Evolutionary conservation across 2,888 invertebrate species (phyloP), one percentile per base, ranked within the genome.

Genomic region (Andrena bucephala): DNA sequence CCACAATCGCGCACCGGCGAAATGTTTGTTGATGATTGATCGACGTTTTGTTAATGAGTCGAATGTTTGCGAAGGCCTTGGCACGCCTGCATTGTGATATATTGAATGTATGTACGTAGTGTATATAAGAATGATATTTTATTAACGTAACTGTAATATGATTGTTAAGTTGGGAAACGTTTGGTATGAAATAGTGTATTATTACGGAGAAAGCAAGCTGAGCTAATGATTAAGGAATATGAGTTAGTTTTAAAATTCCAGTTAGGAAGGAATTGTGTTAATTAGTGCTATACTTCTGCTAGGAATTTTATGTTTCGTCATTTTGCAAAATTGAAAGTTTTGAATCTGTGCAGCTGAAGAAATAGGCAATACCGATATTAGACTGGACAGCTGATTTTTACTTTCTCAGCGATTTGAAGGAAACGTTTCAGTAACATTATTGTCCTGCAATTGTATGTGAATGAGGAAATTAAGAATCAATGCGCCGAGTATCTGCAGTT

Each of bases 91-190:
- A n/a, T 20, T 54, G 54, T 54, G 54, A 54, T 54, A 54, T 20
- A 7, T 24, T 62, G 27, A 27, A 33, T 62, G 13, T 66, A 16
- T 27, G 52, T 65, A 48, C 31, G 27, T 60, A 60, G 10, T n/a
- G 24, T 71, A 29, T 62, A 27, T 33, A 76, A 3, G 57, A 16
- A 7, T 29, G 2, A 50, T 0, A 10, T 59, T 33, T 69, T 69
- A 63, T 69, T 76, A 48, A 57, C 29, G 13, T 50, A 68, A 48
- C 29, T 27, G 10, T 62, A 77, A 16, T 5, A 20, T 42, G 4
- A 16, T 60, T n/a, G 71, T 62, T 65, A n/a, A 65, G n/a, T 29
- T 10, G 33, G 10, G 8, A 3, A 24, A 54, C 42, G n/a, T 42
- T 27, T 57, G 24, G 33, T 69, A 6, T 16, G 31, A 48, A 13